Evolutionary conservation across 2,113 vertebrate species (phyloP).

Genomic region (Heterocephalus glaber): DNA sequence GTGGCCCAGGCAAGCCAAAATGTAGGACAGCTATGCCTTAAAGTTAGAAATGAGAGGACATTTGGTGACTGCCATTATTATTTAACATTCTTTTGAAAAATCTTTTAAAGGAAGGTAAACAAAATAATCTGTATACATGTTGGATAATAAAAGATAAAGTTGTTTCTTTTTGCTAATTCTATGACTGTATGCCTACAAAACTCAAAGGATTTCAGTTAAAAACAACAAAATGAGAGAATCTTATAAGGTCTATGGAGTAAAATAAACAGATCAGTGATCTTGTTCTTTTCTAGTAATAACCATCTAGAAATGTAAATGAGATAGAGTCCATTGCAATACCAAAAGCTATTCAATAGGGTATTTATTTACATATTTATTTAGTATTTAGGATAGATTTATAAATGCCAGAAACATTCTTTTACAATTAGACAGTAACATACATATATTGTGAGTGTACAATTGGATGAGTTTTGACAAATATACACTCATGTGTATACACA

Average conservation of each 20-base stretch:
- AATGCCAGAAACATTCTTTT: neutral
- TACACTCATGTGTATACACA: neutral
- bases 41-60: neutral
- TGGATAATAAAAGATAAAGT: neutral
- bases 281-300: neutral
- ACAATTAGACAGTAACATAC: neutral
- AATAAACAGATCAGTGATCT: neutral
- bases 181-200: neutral
- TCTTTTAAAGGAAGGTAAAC: neutral
- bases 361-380: constrained; percentile 2
- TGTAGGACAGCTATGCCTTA: neutral
- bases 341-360: neutral
- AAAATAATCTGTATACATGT: constrained; percentile 1
- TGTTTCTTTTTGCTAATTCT: neutral
- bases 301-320: constrained; percentile 20
- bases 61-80: neutral
- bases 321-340: neutral
- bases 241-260: neutral
- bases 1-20: neutral
- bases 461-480: constrained; percentile 11
- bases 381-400: neutral
- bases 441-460: neutral
- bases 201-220: constrained; percentile 8
- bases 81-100: neutral
- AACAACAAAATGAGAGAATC: neutral